phyloP scores from a whole-genome alignment of 92 coral and sea anemone genomes.

The Epizoanthus scotinus region DNA sequence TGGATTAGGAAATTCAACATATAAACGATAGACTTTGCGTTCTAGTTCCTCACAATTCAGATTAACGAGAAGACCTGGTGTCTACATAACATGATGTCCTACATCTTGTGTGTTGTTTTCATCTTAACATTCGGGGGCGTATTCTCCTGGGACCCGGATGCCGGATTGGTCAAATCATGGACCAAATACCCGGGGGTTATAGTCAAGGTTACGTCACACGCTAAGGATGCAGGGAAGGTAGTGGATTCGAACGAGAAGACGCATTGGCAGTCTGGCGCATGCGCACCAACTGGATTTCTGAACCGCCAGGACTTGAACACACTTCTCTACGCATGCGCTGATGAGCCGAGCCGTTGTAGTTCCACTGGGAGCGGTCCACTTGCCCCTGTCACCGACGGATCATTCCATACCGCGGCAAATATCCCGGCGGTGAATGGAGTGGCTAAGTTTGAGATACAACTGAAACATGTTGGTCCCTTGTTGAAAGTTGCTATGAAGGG shows the following conservation, averaged over 20 bases:
- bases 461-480: not conserved
- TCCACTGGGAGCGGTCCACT: not conserved
- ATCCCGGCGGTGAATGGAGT: not conserved
- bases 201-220: not conserved
- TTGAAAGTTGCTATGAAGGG: not conserved
- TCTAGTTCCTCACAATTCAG: no score
- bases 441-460: conserved; percentile 1
- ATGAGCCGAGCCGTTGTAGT: conserved; percentile 16
- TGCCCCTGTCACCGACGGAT: conserved; percentile 4
- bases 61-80: no score
- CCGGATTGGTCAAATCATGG: conserved; percentile 18
- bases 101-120: not conserved
- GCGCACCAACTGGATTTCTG: conserved; percentile 3
- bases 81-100: not conserved
- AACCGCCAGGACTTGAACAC: conserved; percentile 2
- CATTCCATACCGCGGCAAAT: not conserved
- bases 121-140: not conserved
- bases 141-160: conserved; percentile 13
- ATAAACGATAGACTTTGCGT: no score
- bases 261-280: conserved; percentile 27
- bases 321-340: conserved; percentile 11
- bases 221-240: not conserved
- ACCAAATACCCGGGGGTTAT: conserved; percentile 10
- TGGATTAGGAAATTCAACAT: no score
- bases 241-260: conserved; percentile 12